Conservation (phyloP, 2,797 vertebrate genomes). For the Nasua narica region DNA sequence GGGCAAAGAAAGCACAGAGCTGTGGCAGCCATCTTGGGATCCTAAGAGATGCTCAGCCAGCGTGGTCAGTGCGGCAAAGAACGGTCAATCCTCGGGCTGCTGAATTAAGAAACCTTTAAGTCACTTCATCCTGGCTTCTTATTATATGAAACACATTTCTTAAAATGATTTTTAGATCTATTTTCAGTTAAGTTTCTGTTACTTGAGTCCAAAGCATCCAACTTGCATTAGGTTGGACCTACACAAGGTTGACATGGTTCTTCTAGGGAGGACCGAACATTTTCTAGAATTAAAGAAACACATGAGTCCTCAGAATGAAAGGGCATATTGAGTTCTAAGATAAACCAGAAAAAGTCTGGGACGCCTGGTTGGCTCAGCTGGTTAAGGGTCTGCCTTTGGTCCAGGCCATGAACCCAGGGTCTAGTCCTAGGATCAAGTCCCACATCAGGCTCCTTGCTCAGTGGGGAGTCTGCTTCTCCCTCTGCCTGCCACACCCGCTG, state of each 20-base stretch:
- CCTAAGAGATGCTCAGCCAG: neutral
- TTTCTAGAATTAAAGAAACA: neutral
- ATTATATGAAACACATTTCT: neutral
- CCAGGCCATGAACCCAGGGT: too few species aligned
- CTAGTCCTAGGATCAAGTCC: neutral
- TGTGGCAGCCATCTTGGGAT: too few species aligned
- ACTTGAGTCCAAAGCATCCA: neutral
- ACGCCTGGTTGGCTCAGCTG: neutral
- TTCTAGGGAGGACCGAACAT: neutral
- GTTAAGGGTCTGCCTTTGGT: neutral
- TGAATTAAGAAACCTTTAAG: neutral
- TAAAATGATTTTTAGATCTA: neutral
- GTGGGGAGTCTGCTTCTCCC: neutral
- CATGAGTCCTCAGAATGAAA: neutral
- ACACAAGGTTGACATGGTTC: neutral
- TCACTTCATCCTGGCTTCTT: neutral
- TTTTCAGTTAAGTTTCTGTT: neutral
- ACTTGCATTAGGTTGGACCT: neutral
- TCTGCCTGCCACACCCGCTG: too few species aligned
- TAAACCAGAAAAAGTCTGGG: neutral
- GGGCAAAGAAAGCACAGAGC: neutral
- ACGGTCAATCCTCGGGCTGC: neutral
- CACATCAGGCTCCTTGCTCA: fast-evolving
- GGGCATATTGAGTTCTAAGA: neutral
- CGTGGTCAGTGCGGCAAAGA: neutral